Evolutionary conservation across 2,797 vertebrate genomes (phyloP).

Genomic region (Pseudochaenichthys georgianus): DNA sequence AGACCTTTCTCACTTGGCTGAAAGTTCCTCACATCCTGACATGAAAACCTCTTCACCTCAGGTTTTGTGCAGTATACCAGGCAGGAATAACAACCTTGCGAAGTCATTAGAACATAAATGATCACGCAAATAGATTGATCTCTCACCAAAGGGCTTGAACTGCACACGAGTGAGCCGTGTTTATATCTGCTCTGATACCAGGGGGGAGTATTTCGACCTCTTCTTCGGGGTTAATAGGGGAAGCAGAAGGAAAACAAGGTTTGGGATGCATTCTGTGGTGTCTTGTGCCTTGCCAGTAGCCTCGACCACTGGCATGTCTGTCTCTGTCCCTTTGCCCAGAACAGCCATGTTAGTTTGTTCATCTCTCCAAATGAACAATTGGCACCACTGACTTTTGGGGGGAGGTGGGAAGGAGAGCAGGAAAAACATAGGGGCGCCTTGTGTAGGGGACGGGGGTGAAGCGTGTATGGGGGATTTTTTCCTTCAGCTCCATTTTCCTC

Average conservation of each 20-base stretch:
- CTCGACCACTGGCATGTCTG: slow-evolving; percentile 74
- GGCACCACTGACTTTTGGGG: slow-evolving; percentile 45
- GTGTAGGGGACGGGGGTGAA: slow-evolving; percentile 34
- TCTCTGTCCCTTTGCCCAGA: slow-evolving; percentile 68
- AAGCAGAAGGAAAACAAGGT: slow-evolving; percentile 51
- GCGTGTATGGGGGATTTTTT: slow-evolving; percentile 58
- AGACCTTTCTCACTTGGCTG: slow-evolving; percentile 63
- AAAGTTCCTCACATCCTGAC: slow-evolving; percentile 64
- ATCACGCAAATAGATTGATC: slow-evolving; percentile 51
- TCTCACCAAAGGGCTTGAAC: slow-evolving; percentile 42
- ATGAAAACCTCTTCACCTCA: slow-evolving; percentile 64
- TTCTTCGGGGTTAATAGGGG: slow-evolving; percentile 28
- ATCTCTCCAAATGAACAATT: slow-evolving; percentile 71
- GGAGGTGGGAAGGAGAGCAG: slow-evolving; percentile 43
- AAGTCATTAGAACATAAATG: slow-evolving; percentile 69
- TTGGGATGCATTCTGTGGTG: slow-evolving; percentile 65
- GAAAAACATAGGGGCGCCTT: slow-evolving; percentile 60
- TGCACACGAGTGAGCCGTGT: slow-evolving; percentile 47
- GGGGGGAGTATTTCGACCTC: slow-evolving; percentile 48
- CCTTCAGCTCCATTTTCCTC: slow-evolving; percentile 62
- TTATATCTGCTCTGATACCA: slow-evolving; percentile 56
- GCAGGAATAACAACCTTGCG: slow-evolving; percentile 49
- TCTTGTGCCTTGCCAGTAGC: slow-evolving; percentile 59
- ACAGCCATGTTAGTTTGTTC: slow-evolving; percentile 73
- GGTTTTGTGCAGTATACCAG: slow-evolving; percentile 51